These are phyloP conservation scores for Hermatobates lingyangjiaoensis DNA, from an alignment of 1,140 invertebrate species.

Conservation along the genomic window DNA sequence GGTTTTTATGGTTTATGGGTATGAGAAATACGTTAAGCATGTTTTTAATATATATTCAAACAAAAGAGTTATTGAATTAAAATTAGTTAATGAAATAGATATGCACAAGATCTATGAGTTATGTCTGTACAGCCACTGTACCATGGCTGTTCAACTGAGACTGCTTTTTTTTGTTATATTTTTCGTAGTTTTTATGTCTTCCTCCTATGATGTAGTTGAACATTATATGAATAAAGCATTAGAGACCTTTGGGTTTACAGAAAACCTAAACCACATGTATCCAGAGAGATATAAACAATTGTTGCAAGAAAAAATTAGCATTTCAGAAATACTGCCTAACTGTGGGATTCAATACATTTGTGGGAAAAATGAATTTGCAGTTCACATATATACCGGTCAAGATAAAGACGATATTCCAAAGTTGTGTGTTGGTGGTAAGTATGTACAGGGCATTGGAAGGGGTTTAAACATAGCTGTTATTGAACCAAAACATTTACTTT, in stretches of 20 bases:
- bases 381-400: constrained; percentile 29
- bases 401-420: constrained; percentile 25
- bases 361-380: constrained; percentile 23
- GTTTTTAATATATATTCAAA: no score
- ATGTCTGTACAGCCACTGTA: background rate
- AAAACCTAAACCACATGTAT: background rate
- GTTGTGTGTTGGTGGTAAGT: constrained; percentile 30
- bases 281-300: background rate
- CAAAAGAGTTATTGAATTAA: no score
- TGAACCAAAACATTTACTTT: constrained; percentile 14
- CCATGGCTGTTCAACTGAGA: background rate
- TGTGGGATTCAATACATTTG: constrained; percentile 27
- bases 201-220: background rate
- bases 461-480: constrained; percentile 19
- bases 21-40: no score
- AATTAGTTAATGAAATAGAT: no score
- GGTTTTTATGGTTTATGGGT: no score
- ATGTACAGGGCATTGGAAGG: constrained; percentile 19
- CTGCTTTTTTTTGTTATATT: background rate
- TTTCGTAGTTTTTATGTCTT: background rate
- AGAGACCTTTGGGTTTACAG: background rate
- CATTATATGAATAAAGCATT: background rate
- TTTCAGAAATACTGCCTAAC: constrained; percentile 23
- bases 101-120: background rate
- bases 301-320: constrained; percentile 9